Evolutionary conservation across 2,888 invertebrate species (phyloP).

Genomic region (Blastobasis adustella): DNA sequence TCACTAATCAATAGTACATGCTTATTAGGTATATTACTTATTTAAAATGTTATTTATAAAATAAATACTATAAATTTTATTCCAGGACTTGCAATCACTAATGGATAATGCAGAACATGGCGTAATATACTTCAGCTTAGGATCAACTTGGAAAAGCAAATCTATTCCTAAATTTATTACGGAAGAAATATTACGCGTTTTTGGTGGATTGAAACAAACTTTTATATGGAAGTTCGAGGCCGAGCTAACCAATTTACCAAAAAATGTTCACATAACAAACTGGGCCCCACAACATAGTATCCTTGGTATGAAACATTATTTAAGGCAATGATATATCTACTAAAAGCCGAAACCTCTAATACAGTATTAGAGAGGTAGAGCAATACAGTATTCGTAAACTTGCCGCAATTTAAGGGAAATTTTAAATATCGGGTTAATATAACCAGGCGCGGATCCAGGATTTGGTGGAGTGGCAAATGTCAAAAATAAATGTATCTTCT

Average conservation of each 20-base stretch:
- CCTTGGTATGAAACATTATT: conserved; percentile 19
- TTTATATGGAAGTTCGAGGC: conserved; percentile 56
- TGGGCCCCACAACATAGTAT: conserved; percentile 47
- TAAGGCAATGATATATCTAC: not conserved
- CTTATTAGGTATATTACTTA: not conserved
- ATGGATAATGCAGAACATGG: conserved; percentile 42
- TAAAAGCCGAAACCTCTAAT: too few species aligned
- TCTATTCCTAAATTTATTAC: conserved; percentile 29
- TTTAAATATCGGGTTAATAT: too few species aligned
- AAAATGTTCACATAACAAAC: conserved; percentile 39
- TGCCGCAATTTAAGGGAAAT: too few species aligned
- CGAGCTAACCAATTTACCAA: conserved; percentile 26
- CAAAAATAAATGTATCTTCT: too few species aligned
- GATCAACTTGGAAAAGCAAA: conserved; percentile 39
- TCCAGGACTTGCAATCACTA: conserved; percentile 36
- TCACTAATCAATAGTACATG: not conserved
- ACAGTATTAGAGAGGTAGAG: too few species aligned
- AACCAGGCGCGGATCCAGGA: too few species aligned
- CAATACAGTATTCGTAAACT: too few species aligned
- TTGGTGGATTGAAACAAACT: conserved; percentile 41
- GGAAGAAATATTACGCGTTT: conserved; percentile 31
- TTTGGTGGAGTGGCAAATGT: not conserved
- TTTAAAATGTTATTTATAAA: not conserved
- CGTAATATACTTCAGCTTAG: conserved; percentile 53
- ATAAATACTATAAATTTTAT: conserved; percentile 2